A percentile compares a stretch with the other conserved stretches of the same genome.
These are phyloP conservation scores for Trichosurus vulpecula DNA, from an alignment of 2,797 vertebrate species.

Conservation along the genomic window DNA sequence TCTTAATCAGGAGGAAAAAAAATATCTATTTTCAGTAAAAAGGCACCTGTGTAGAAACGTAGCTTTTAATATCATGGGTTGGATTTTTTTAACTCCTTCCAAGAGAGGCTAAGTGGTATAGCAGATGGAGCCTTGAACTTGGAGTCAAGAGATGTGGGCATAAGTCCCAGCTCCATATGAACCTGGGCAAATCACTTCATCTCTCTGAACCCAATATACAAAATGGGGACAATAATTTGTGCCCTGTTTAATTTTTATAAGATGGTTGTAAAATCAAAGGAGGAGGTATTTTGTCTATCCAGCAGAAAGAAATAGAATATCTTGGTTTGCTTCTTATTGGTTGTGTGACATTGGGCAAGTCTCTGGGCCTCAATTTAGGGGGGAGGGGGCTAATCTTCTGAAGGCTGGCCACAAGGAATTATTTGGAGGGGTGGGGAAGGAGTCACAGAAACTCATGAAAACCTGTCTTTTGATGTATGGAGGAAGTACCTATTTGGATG, in stretches of 20 bases:
- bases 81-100: background rate
- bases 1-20: conserved; percentile 64
- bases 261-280: background rate
- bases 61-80: background rate
- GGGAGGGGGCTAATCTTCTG: background rate
- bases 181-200: background rate
- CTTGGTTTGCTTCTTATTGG: background rate
- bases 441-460: background rate
- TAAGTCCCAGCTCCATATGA: background rate
- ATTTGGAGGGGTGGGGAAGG: background rate
- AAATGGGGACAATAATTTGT: background rate
- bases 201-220: background rate
- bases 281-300: background rate
- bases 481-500: background rate
- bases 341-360: background rate
- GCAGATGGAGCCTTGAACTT: background rate
- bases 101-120: background rate
- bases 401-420: background rate
- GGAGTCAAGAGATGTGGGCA: background rate
- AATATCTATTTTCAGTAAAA: conserved; percentile 1
- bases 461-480: background rate
- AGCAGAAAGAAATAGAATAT: background rate
- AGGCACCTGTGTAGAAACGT: conserved; percentile 40
- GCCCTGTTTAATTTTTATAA: background rate
- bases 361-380: background rate